A percentile compares a stretch with the other conserved stretches of the same genome.
Conservation (phyloP, 1,140 invertebrate species). For the Eumeta japonica region DNA sequence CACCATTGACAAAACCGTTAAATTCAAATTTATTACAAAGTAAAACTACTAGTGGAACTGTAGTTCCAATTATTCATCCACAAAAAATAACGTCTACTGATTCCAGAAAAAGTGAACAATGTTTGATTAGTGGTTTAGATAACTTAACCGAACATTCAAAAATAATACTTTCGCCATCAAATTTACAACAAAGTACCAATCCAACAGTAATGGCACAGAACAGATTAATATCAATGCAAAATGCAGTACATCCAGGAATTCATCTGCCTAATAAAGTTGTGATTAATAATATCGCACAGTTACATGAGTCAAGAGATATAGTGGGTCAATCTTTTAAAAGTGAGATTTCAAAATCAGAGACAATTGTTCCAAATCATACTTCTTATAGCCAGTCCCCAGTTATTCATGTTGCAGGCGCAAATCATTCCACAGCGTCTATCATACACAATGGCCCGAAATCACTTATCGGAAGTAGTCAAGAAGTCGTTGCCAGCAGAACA, state of each 20-base stretch:
- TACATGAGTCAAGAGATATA: constrained; percentile 37
- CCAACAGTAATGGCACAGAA: constrained; percentile 48
- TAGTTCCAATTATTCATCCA: constrained; percentile 28
- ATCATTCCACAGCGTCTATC: constrained; percentile 31
- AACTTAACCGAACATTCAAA: constrained; percentile 35
- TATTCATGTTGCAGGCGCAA: constrained; percentile 35
- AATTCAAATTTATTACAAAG: constrained; percentile 52
- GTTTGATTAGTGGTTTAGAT: too few relatives aligned
- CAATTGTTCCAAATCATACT: constrained; percentile 24
- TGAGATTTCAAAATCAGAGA: constrained; percentile 22
- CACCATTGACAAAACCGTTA: constrained; percentile 58
- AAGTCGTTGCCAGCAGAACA: constrained; percentile 24
- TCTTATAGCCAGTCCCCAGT: constrained; percentile 27
- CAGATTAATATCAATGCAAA: constrained; percentile 46
- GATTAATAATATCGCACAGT: constrained; percentile 30
- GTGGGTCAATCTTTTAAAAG: background rate
- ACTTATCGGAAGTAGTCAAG: constrained; percentile 29
- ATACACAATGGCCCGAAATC: constrained; percentile 37
- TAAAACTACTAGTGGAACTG: constrained; percentile 25
- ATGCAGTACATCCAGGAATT: constrained; percentile 32
- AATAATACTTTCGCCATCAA: constrained; percentile 47
- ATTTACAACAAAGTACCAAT: constrained; percentile 31
- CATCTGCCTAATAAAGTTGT: constrained; percentile 42
- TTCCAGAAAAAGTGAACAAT: constrained; percentile 31
- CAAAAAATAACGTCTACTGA: constrained; percentile 34